These are phyloP conservation scores for Xanthia togata DNA, from an alignment of 2,888 invertebrate genomes.

Conservation along the genomic window DNA sequence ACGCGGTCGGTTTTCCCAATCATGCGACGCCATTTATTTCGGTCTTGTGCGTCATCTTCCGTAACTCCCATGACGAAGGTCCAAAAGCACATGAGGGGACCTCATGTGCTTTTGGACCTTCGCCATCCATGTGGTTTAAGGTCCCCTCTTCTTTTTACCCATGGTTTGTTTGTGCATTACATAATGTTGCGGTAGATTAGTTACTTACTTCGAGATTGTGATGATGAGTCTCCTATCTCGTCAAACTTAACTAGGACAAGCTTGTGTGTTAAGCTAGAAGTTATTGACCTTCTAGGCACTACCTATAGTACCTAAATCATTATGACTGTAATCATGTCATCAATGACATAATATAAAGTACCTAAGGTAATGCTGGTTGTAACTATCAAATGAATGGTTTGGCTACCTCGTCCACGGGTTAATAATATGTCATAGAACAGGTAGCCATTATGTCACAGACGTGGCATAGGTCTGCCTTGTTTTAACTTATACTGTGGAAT, in stretches of 20 bases:
- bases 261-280: neutral
- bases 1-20: too few relatives aligned
- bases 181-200: constrained; percentile 5
- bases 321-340: constrained; percentile 4
- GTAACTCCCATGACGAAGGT: too few relatives aligned
- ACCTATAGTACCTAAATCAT: neutral
- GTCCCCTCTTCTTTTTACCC: too few relatives aligned
- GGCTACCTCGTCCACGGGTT: neutral
- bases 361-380: neutral
- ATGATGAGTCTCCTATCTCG: neutral
- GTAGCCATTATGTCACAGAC: neutral
- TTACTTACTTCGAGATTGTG: constrained; percentile 21
- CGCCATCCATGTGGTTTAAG: too few relatives aligned
- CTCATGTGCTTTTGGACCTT: too few relatives aligned
- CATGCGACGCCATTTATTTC: too few relatives aligned
- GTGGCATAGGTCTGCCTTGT: neutral
- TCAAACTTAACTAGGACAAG: neutral
- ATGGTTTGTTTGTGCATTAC: too few relatives aligned
- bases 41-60: too few relatives aligned
- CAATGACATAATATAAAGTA: neutral
- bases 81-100: too few relatives aligned
- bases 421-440: neutral
- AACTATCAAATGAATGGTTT: constrained; percentile 19
- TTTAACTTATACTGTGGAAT: neutral
- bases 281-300: constrained; percentile 4